Percentiles rank a stretch among this genome's conserved stretches.
These are phyloP conservation scores for Cyanistes caeruleus DNA, from an alignment of 2,113 vertebrate species.

Conservation along the genomic window DNA sequence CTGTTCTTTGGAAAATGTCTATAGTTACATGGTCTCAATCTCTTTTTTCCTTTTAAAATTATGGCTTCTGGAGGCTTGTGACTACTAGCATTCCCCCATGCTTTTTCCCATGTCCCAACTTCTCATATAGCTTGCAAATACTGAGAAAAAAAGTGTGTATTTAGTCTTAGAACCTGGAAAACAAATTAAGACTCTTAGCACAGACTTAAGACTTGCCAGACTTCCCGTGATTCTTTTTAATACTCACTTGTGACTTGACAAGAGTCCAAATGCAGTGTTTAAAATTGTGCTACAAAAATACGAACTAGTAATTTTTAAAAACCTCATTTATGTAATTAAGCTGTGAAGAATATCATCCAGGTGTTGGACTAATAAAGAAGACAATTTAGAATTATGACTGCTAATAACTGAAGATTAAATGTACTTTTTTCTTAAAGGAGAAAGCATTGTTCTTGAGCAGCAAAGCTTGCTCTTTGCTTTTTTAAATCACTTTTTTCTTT, in stretches of 20 bases:
- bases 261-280: not conserved
- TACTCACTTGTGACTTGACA: not conserved
- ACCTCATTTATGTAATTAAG: constrained; percentile 1
- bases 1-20: not conserved
- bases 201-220: not conserved
- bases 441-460: not conserved
- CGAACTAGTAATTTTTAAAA: not conserved
- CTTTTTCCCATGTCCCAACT: fast-evolving
- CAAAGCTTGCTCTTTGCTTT: not conserved
- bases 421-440: not conserved
- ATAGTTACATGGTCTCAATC: not conserved
- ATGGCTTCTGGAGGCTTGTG: not conserved
- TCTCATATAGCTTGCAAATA: not conserved
- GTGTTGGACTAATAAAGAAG: not conserved
- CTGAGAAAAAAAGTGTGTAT: not conserved
- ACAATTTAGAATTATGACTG: not conserved
- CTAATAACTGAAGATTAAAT: not conserved
- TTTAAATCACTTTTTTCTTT: not conserved
- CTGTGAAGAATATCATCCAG: not conserved
- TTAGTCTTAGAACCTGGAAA: not conserved
- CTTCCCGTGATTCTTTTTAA: constrained; percentile 17
- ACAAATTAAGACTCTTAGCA: not conserved
- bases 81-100: not conserved
- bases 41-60: not conserved
- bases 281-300: not conserved